Evolutionary conservation across 2,888 invertebrate genomes (phyloP).

Genomic region (Entomobrya multifasciata): DNA sequence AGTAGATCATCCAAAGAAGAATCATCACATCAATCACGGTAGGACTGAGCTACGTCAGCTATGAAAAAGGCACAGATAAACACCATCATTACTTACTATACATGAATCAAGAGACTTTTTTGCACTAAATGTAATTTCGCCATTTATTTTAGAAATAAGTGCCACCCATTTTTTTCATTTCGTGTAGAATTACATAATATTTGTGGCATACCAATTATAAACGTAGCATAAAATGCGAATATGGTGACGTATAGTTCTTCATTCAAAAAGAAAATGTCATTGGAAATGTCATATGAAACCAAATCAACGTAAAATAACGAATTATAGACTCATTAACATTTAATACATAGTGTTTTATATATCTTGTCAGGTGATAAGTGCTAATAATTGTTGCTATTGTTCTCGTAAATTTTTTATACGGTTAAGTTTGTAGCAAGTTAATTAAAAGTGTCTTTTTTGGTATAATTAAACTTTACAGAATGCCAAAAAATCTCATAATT

Average conservation of each 20-base stretch:
- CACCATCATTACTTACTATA: not conserved
- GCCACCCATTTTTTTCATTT: too few species aligned
- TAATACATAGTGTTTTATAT: conserved; percentile 32
- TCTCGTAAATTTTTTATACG: not conserved
- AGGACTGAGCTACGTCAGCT: not conserved
- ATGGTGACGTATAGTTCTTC: not conserved
- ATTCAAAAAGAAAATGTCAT: not conserved
- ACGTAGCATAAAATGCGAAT: too few species aligned
- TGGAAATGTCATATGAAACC: conserved; percentile 42
- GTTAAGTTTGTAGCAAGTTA: not conserved
- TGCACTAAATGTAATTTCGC: not conserved
- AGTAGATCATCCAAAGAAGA: conserved; percentile 63
- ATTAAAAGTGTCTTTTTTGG: too few species aligned
- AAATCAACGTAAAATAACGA: conserved; percentile 71
- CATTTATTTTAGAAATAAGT: not conserved
- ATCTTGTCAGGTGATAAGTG: conserved; percentile 68
- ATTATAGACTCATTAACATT: conserved; percentile 51
- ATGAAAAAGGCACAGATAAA: not conserved
- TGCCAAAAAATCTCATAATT: not conserved
- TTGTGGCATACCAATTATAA: not conserved
- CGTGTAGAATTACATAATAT: not conserved
- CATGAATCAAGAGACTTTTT: not conserved
- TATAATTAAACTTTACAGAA: too few species aligned
- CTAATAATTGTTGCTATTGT: conserved; percentile 25
- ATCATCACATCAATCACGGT: conserved; percentile 22